Conservation (phyloP, 2,888 invertebrate genomes). For the Cloeon dipterum region DNA sequence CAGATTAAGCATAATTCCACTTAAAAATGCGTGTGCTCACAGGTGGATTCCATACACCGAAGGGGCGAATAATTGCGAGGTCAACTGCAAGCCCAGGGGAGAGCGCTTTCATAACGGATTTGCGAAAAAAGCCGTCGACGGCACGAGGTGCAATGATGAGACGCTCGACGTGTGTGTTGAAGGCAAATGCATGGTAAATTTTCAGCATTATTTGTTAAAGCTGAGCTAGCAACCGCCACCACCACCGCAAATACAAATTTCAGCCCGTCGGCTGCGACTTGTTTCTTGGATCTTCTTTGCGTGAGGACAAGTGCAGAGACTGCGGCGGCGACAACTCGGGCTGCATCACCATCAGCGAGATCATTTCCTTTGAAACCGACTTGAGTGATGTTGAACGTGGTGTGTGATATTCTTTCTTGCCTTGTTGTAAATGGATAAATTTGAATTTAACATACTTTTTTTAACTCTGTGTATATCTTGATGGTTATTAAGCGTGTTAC, state of each 20-base stretch:
- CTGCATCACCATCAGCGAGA: conserved; percentile 54
- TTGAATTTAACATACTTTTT: too few relatives aligned
- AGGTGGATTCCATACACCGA: conserved; percentile 79
- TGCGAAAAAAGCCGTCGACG: conserved; percentile 55
- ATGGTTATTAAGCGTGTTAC: too few relatives aligned
- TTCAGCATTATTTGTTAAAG: too few relatives aligned
- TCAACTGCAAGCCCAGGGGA: conserved; percentile 84
- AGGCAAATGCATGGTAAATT: conserved; percentile 71
- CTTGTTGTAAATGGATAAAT: conserved; percentile 2
- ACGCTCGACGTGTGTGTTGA: conserved; percentile 82
- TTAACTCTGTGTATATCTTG: too few relatives aligned
- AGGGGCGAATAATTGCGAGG: conserved; percentile 74
- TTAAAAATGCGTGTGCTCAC: too few relatives aligned
- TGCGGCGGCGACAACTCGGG: conserved; percentile 72
- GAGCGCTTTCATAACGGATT: conserved; percentile 80
- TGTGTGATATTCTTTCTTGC: conserved; percentile 17
- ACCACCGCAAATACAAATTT: conserved; percentile 5
- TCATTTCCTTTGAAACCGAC: conserved; percentile 45
- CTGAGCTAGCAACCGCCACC: neutral
- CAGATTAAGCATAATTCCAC: neutral
- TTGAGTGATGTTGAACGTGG: conserved; percentile 53
- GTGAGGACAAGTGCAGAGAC: conserved; percentile 74
- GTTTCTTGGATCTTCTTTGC: conserved; percentile 68
- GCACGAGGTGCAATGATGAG: conserved; percentile 61
- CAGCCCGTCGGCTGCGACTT: conserved; percentile 86